Evolutionary conservation across 2,797 vertebrate genomes (phyloP), one percentile per base, ranked within the genome.

Genomic region (Crenuchus spilurus): DNA sequence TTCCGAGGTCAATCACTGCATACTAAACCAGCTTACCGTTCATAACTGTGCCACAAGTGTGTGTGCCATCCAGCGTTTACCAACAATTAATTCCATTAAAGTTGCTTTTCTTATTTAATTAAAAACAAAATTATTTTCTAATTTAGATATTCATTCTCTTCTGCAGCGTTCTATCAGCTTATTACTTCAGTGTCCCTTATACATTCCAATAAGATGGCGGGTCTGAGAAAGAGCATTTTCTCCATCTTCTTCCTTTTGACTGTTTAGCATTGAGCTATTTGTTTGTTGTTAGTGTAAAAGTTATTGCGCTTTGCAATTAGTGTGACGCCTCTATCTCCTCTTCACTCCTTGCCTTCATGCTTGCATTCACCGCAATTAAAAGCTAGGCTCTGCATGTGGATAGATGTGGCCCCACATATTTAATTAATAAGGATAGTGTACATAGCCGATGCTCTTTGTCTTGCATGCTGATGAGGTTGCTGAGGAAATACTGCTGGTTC

Each of bases 331-430:
- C 85, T 88, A 83, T 89, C 87, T 89, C 75, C 68, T 82, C 83
- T 88, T 78, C 88, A 87, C 88, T 90, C 76, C 58, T 85, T 86
- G 84, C 67, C 87, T 91, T 88, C 88, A 85, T 84, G 83, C 84
- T 87, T 90, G 87, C 91, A 85, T 92, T 95, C 93, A 91, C 88
- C 83, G 85, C 91, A 93, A 92, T 94, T 94, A 94, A 90, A 88
- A 90, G 76, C 82, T 87, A 85, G 79, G 82, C 89, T 84, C 80
- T 93, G 83, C 28, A 20, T 82, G 80, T 86, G 83, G 88, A 86
- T 88, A 90, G 87, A 90, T 64, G 85, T 79, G 88, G 88, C 87
- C 90, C 89, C 90, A 91, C 88, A 90, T 90, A 90, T 91, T 94
- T 76, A 89, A 93, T 94, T 92, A 93, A 92, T 90, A 82, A 86